phyloP scores from a whole-genome alignment of 2,113 vertebrate species.

The Psophia crepitans region DNA sequence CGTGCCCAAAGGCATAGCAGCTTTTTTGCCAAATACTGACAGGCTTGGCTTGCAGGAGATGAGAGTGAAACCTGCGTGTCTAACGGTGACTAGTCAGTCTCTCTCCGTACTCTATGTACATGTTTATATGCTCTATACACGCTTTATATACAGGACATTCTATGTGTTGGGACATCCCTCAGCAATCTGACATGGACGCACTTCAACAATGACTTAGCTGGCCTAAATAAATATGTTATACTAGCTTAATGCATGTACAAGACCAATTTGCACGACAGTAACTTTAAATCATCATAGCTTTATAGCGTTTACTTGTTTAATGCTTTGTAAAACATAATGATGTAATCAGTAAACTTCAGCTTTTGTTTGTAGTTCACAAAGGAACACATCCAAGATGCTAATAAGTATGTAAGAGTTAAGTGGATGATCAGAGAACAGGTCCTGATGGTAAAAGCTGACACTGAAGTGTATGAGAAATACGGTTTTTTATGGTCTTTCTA shows the following conservation, averaged over 20 bases:
- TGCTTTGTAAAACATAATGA: not conserved
- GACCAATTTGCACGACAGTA: not conserved
- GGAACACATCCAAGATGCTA: not conserved
- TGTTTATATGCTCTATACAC: not conserved
- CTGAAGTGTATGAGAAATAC: not conserved
- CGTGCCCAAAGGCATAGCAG: not conserved
- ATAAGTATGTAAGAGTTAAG: not conserved
- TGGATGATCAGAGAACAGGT: not conserved
- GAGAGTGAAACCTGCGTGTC: not conserved
- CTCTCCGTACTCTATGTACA: not conserved
- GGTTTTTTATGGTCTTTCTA: not conserved
- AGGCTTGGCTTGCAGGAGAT: not conserved
- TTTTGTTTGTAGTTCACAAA: not conserved
- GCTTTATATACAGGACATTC: not conserved
- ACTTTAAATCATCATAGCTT: not conserved
- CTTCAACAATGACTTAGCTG: not conserved
- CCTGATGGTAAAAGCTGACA: not conserved
- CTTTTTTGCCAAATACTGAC: not conserved
- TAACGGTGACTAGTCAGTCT: not conserved
- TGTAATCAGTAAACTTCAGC: not conserved
- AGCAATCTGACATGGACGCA: not conserved
- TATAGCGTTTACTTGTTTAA: not conserved
- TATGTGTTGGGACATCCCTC: not conserved
- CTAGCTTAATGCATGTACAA: not conserved
- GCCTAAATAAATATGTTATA: not conserved